These are phyloP conservation scores for Steinernema khuongi DNA, from an alignment of 1,140 invertebrate species.

Conservation along the genomic window DNA sequence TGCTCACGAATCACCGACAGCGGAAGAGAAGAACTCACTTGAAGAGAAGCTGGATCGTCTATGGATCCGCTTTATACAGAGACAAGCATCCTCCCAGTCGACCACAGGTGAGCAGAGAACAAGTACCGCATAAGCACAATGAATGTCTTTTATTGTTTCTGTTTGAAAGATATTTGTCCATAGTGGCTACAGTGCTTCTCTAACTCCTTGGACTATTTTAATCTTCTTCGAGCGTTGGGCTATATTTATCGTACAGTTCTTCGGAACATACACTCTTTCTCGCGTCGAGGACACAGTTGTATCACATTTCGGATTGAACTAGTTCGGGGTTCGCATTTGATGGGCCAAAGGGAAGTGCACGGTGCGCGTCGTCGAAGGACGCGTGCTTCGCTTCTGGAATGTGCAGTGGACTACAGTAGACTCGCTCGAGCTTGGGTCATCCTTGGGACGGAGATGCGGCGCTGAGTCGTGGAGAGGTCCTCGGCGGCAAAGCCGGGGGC, in stretches of 20 bases:
- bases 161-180: too few species aligned
- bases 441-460: not conserved
- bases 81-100: too few species aligned
- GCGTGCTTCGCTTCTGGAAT: not conserved
- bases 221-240: too few species aligned
- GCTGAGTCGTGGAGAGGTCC: not conserved
- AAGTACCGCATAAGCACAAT: too few species aligned
- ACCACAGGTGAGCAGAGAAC: too few species aligned
- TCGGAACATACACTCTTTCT: not conserved
- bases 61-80: not conserved
- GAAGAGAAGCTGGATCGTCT: not conserved
- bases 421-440: not conserved
- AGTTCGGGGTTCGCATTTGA: not conserved
- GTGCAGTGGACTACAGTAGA: not conserved
- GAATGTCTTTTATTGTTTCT: too few species aligned
- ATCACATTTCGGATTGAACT: constrained; percentile 12
- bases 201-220: too few species aligned
- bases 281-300: too few species aligned
- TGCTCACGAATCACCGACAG: not conserved
- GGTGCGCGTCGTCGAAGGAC: not conserved
- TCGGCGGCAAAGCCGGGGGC: not conserved
- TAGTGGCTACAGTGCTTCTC: too few species aligned
- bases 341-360: not conserved
- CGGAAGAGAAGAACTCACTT: not conserved
- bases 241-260: not conserved